Base-by-base conservation (phyloP, 2,888 invertebrate species). In the Diplazon laetatorius region DNA sequence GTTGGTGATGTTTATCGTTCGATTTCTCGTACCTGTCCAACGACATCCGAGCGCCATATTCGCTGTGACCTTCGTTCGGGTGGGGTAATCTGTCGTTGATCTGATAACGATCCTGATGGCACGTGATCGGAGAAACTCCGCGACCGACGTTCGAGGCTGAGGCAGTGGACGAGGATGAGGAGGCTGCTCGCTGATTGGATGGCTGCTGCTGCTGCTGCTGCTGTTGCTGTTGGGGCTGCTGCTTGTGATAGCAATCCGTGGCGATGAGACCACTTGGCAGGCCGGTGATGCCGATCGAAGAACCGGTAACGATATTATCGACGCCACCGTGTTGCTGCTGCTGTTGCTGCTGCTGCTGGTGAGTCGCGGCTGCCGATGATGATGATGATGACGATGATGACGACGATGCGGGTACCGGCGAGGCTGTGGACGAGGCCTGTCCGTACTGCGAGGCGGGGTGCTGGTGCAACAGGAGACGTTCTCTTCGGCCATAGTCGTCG, bases 61-160 rank as follows among this genome's bases (percentile, higher is more conserved):
- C 87, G 82, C 78, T 50, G 78, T 55, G 48, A 48, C 12, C 68
- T 90, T 92, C 92, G 90, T 92, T 92, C 88, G 92, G 91, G 89
- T 92, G 92, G 9, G 55, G 16, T 90, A 92, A 92, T 85, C 92
- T 92, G 90, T 93, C 93, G 92, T 92, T 92, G 83, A 92, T 78
- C 50, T 78, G 75, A 50, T 78, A 78, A 63, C 75, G 78, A 46
- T 78, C 78, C 20, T 78, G 78, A 63, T 75, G 75, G 50, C 69
- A 71, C 62, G 91, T 89, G 92, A 91, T 91, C 92, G 91, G 81
- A 78, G 76, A 80, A 82, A 57, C 76, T 62, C 35, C 81, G 75
- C 52, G 59, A 35, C 80, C 46, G 82, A 73, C 25, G 62, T 70
- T 68, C 37, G 80, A 81, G 71, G 80, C 78, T 80, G 84, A 60